These are phyloP conservation scores for Dicrostonyx torquatus DNA, from an alignment of 2,797 vertebrate species.

Conservation along the genomic window DNA sequence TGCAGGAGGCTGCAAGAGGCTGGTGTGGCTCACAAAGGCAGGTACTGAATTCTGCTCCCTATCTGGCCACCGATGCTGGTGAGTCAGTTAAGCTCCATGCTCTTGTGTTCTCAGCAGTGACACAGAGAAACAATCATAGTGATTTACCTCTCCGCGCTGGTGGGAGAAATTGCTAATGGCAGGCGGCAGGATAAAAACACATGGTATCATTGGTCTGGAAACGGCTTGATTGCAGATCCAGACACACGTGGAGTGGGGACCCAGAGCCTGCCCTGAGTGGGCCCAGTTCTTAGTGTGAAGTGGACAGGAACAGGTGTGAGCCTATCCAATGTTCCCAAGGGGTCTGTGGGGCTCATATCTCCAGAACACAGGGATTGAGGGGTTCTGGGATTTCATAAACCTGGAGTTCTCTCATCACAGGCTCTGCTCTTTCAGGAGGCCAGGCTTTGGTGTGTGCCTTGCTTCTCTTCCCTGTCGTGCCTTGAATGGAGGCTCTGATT, in stretches of 20 bases:
- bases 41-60: background rate
- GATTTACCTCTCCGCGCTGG: slow-evolving; percentile 19
- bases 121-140: slow-evolving; percentile 30
- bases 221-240: background rate
- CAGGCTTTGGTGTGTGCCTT: background rate
- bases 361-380: background rate
- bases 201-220: background rate
- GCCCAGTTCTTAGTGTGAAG: background rate
- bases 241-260: background rate
- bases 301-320: no score
- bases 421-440: background rate
- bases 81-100: background rate
- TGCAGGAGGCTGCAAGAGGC: background rate
- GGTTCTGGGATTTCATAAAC: background rate
- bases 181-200: background rate
- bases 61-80: background rate
- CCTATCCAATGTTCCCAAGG: accelerated
- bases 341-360: background rate
- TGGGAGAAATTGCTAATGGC: slow-evolving; percentile 38
- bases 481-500: background rate
- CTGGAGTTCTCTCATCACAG: accelerated
- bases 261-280: accelerated
- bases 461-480: accelerated
- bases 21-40: no score
- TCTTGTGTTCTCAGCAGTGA: background rate